Conservation (phyloP, 2,888 invertebrate genomes). For the Lepidocyrtoides sp. region DNA sequence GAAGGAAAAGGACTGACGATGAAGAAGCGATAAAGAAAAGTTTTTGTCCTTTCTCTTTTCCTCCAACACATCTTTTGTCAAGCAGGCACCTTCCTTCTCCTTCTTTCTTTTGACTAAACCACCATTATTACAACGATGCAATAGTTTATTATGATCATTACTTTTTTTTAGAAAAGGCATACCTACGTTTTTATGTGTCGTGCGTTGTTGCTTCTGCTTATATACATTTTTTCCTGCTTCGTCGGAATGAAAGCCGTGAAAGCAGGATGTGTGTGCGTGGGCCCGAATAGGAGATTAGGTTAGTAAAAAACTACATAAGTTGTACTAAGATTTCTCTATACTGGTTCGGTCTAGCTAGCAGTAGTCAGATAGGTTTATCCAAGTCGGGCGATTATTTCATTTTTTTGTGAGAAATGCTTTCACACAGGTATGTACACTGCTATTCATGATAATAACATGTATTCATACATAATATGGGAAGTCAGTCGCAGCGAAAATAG, state of each 20-base stretch:
- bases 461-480: neutral
- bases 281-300: conserved; percentile 36
- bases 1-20: neutral
- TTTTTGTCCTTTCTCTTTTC: too few species aligned
- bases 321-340: too few species aligned
- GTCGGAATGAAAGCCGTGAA: neutral
- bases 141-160: too few species aligned
- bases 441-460: neutral
- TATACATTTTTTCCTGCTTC: neutral
- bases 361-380: neutral
- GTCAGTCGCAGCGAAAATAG: conserved; percentile 34
- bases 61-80: too few species aligned
- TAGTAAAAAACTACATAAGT: conserved; percentile 35
- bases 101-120: too few species aligned
- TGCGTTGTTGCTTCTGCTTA: conserved; percentile 31
- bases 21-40: too few species aligned
- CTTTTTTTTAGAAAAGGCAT: too few species aligned
- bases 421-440: neutral
- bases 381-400: neutral
- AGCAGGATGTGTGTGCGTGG: conserved; percentile 27
- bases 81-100: too few species aligned
- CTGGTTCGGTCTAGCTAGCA: neutral
- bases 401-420: conserved; percentile 1
- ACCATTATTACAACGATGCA: too few species aligned
- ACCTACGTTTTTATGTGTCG: conserved; percentile 15